phyloP scores from a whole-genome alignment of 2,888 invertebrate species.

The Acrocyrtus sp. region DNA sequence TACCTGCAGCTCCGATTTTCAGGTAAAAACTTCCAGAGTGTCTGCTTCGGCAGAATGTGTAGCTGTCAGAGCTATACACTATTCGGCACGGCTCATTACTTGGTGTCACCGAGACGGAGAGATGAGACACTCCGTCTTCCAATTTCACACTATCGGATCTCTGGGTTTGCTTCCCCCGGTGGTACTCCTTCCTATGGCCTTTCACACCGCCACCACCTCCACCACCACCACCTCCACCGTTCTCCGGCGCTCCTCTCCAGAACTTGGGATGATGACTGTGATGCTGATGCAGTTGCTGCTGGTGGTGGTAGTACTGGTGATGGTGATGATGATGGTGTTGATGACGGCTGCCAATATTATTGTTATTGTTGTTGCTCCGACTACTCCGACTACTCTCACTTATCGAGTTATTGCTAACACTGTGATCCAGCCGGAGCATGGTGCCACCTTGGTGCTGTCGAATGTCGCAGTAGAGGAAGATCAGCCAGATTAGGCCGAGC shows the following conservation, averaged over 20 bases:
- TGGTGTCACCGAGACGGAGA: constrained; percentile 59
- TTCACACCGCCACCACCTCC: constrained; percentile 19
- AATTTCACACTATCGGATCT: constrained; percentile 50
- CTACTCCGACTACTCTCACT: constrained; percentile 38
- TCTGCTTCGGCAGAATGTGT: constrained; percentile 73
- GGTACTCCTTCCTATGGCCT: constrained; percentile 47
- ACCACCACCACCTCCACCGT: too few relatives aligned
- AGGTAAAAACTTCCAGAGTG: constrained; percentile 80
- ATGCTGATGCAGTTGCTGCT: background rate
- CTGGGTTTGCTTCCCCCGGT: constrained; percentile 43
- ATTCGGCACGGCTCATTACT: constrained; percentile 55
- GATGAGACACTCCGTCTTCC: constrained; percentile 51
- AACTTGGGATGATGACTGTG: constrained; percentile 1
- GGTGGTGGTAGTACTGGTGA: constrained; percentile 4
- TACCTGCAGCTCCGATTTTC: constrained; percentile 79
- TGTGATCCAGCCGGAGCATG: constrained; percentile 47
- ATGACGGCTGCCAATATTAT: constrained; percentile 10
- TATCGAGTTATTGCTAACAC: constrained; percentile 33
- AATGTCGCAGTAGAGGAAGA: constrained; percentile 74
- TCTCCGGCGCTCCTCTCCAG: constrained; percentile 26
- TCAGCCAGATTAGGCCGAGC: constrained; percentile 73
- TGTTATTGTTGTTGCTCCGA: constrained; percentile 19
- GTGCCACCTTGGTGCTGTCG: constrained; percentile 69
- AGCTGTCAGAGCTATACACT: constrained; percentile 62
- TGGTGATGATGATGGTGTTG: constrained; percentile 23